Conservation (phyloP, 2,797 vertebrate genomes). For the Squalus acanthias region DNA sequence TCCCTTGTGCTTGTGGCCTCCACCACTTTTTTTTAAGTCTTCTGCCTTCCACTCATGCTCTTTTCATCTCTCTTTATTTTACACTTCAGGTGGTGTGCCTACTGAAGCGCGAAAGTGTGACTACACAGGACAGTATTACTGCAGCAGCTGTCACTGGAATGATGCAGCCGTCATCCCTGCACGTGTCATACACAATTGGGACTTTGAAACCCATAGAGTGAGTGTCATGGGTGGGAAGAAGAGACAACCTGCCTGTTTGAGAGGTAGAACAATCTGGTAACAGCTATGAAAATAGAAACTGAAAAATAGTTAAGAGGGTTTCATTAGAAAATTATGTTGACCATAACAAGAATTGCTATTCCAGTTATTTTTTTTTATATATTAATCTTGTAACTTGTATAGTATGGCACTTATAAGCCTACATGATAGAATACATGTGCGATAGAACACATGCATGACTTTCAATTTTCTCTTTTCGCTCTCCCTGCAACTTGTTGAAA, state of each 20-base stretch:
- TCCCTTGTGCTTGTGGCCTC: no score
- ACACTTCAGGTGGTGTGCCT: slow-evolving; percentile 73
- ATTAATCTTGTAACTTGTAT: neutral
- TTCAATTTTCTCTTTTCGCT: neutral
- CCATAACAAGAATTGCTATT: neutral
- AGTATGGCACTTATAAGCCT: no score
- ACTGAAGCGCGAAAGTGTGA: slow-evolving; percentile 90
- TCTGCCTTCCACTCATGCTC: no score
- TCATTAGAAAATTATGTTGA: neutral
- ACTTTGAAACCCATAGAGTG: slow-evolving; percentile 89
- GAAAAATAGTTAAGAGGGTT: neutral
- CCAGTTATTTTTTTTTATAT: neutral
- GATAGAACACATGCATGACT: neutral
- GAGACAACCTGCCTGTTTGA: neutral
- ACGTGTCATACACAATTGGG: slow-evolving; percentile 95
- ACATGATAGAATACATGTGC: neutral
- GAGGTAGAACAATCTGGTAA: neutral
- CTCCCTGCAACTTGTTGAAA: neutral
- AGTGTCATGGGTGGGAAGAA: neutral
- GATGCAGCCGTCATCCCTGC: slow-evolving; percentile 83
- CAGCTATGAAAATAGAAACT: neutral
- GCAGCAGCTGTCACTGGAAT: slow-evolving; percentile 94
- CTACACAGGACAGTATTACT: slow-evolving; percentile 95
- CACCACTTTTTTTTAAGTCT: neutral
- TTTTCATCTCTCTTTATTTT: slow-evolving; percentile 22